phyloP scores from a whole-genome alignment of 2,888 invertebrate genomes.

The Enchytraeus crypticus region DNA sequence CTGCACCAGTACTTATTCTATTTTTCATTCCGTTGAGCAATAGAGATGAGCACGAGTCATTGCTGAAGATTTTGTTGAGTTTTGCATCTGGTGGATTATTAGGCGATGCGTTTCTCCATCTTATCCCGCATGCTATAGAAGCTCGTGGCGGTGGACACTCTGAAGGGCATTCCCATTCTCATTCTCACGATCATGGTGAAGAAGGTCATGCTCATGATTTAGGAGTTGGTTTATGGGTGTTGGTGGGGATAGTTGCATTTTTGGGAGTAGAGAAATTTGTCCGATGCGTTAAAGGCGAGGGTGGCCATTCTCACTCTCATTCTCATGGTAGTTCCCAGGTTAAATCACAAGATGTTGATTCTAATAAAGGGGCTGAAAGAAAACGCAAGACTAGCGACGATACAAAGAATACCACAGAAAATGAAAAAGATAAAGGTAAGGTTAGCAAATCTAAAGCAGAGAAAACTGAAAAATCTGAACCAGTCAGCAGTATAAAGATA shows the following conservation, averaged over 20 bases:
- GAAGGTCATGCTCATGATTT: slow-evolving; percentile 59
- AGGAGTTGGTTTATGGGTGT: slow-evolving; percentile 85
- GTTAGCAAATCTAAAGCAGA: slow-evolving; percentile 23
- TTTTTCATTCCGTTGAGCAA: slow-evolving; percentile 81
- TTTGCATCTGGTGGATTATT: slow-evolving; percentile 64
- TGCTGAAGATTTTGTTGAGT: slow-evolving; percentile 65
- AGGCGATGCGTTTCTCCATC: slow-evolving; percentile 95
- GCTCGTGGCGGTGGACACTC: slow-evolving; percentile 44
- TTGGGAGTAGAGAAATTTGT: slow-evolving; percentile 77
- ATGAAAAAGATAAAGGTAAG: slow-evolving; percentile 14
- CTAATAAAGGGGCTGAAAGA: background rate
- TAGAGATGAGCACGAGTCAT: slow-evolving; percentile 66
- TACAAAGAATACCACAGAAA: slow-evolving; percentile 7
- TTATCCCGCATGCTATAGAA: slow-evolving; percentile 87
- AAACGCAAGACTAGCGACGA: background rate
- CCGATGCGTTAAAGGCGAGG: slow-evolving; percentile 66
- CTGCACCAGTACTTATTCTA: slow-evolving; percentile 84
- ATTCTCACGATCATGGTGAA: slow-evolving; percentile 52
- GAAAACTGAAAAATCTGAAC: background rate
- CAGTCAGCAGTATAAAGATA: slow-evolving; percentile 61
- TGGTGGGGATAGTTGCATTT: slow-evolving; percentile 85
- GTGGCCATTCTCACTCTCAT: slow-evolving; percentile 56
- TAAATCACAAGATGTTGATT: slow-evolving; percentile 10
- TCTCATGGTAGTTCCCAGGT: background rate
- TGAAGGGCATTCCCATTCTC: slow-evolving; percentile 54